Evolutionary conservation across 2,113 vertebrate genomes (phyloP).

Genomic region (Alectura lathami): DNA sequence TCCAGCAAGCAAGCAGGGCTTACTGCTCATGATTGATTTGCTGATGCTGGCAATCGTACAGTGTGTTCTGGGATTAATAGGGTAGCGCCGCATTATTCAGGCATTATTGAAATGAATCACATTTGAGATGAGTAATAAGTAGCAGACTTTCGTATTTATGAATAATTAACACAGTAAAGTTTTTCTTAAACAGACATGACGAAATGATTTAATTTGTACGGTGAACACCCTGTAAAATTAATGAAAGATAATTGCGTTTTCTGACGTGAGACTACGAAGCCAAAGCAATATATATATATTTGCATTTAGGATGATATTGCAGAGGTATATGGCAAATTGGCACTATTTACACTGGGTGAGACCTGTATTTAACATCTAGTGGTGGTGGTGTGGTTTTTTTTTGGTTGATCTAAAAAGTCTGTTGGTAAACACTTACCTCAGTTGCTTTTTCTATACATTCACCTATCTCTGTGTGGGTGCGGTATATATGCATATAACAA

Average conservation of each 20-base stretch:
- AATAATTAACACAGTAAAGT: conserved; percentile 65
- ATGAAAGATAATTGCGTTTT: conserved; percentile 62
- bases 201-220: conserved; percentile 68
- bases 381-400: not conserved
- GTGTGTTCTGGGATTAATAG: conserved; percentile 49
- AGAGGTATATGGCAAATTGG: conserved; percentile 25
- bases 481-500: not conserved
- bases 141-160: conserved; percentile 61
- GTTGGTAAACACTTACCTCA: not conserved
- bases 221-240: conserved; percentile 66
- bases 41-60: conserved; percentile 31
- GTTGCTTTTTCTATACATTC: not conserved
- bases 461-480: not conserved
- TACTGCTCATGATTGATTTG: conserved; percentile 54
- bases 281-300: conserved; percentile 14
- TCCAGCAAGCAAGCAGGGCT: not conserved
- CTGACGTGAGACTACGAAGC: conserved; percentile 45
- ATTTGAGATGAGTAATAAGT: conserved; percentile 56
- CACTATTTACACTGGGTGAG: not conserved
- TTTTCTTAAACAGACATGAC: conserved; percentile 45
- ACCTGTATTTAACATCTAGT: not conserved
- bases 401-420: conserved; percentile 8
- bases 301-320: conserved; percentile 2
- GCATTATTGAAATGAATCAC: conserved; percentile 54
- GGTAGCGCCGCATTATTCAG: conserved; percentile 41